Base-by-base conservation (phyloP, 2,113 vertebrate species). In the Acanthochromis polyacanthus region DNA sequence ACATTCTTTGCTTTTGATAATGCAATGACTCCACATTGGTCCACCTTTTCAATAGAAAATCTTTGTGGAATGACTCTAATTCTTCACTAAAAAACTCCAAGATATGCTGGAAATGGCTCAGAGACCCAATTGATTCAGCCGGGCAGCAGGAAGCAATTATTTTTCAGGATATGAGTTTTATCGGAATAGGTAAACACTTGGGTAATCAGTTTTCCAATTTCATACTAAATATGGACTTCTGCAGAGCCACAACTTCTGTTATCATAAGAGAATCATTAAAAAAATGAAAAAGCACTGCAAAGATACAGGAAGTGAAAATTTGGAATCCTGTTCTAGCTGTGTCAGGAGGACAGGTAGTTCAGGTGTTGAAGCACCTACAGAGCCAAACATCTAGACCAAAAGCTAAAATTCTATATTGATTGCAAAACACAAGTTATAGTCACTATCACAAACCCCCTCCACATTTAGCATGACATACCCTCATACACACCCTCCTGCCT, bases 121-220 rank as follows among this genome's bases (percentile, higher is more conserved):
- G 40, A 43, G 40, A 10, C 12, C 38, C 12, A 2, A 40, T 12
- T 43, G 40, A 12, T 43, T 43, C 3, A 4, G 22, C 64, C 19
- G 38, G 32, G 64, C 64, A 67, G 36, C 56, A 53, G 56, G 51
- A 78, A 62, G 56, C 45, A 74, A 64, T 63, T 82, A 51, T 59
- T 73, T 78, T 15, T 43, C 63, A 63, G 69, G 23, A 38, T 78
- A 71, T 78, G 62, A 62, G 56, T 30, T 45, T 62, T 68, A 78
- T 68, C 43, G 45, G 59, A 51, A 43, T 2, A 57, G 4, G 9
- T 57, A 67, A 77, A 82, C 60, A 65, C 52, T 51, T 3, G 4
- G 20, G 43, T 43, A 45, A 64, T 50, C 59, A 56, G 43, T 20
- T 4, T 17, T 14, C 50, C 50, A 40, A 50, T 10, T 15, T 55